A percentile compares a stretch with the other conserved stretches of the same genome.
phyloP scores from a whole-genome alignment of 2,888 invertebrate genomes.

The Hirtodrosophila confusa region DNA sequence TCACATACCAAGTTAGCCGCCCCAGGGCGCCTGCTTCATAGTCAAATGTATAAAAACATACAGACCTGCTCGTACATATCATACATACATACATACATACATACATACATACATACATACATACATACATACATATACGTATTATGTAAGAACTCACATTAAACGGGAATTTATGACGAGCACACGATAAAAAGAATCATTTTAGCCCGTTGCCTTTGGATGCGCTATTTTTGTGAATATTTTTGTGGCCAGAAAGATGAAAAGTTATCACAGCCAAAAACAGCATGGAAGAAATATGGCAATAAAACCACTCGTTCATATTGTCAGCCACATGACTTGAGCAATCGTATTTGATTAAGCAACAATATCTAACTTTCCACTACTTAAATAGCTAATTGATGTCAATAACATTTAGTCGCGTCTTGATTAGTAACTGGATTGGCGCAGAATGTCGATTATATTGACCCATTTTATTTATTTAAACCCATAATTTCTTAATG shows the following conservation, averaged over 20 bases:
- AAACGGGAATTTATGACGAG: conserved; percentile 62
- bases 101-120: not conserved
- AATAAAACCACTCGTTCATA: not conserved
- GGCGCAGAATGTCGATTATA: too few species aligned
- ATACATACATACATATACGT: conserved; percentile 2
- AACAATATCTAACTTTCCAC: not conserved
- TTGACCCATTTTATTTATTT: too few species aligned
- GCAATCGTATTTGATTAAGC: not conserved
- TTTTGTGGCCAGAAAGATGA: conserved; percentile 9
- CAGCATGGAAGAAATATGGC: not conserved
- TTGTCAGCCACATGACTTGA: conserved; percentile 18
- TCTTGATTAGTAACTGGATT: too few species aligned
- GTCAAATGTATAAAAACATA: conserved; percentile 9
- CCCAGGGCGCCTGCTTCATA: conserved; percentile 18
- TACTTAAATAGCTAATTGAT: too few species aligned
- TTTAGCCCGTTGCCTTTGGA: conserved; percentile 9
- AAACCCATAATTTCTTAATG: too few species aligned
- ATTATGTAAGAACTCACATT: conserved; percentile 58
- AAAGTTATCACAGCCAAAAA: conserved; percentile 5
- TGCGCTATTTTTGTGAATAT: conserved; percentile 45
- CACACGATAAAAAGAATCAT: conserved; percentile 43
- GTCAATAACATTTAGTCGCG: too few species aligned
- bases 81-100: too few species aligned
- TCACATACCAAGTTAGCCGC: conserved; percentile 15
- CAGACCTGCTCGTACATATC: not conserved